Evolutionary conservation across 2,797 vertebrate genomes (phyloP).

Genomic region (Helicolenus hilgendorfi): DNA sequence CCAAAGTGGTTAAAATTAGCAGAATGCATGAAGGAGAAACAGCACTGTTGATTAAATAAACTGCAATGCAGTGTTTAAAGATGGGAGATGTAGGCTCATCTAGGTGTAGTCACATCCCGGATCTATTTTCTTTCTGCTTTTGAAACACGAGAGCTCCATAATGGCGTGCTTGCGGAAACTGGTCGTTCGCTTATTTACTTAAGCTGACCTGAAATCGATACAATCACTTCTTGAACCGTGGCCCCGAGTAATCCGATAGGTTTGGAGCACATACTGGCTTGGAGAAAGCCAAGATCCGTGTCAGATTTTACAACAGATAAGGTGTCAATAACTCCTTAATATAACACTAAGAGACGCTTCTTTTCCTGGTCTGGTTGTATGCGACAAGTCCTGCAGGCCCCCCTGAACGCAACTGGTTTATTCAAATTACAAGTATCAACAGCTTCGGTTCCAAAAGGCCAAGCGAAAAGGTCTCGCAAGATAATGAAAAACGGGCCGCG

Average conservation of each 20-base stretch:
- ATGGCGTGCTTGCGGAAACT: constrained; percentile 42
- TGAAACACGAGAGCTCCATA: constrained; percentile 53
- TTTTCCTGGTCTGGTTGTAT: background rate
- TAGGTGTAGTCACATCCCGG: background rate
- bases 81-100: background rate
- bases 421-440: constrained; percentile 9
- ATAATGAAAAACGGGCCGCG: constrained; percentile 9
- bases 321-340: constrained; percentile 9
- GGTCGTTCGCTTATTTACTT: constrained; percentile 61
- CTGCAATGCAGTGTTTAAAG: constrained; percentile 62
- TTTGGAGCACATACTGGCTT: background rate
- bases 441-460: background rate
- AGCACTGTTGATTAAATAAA: constrained; percentile 53
- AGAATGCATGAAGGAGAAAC: constrained; percentile 45
- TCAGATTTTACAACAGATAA: background rate
- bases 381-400: background rate
- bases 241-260: constrained; percentile 47
- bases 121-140: constrained; percentile 9
- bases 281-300: constrained; percentile 19
- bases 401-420: constrained; percentile 6
- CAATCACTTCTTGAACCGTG: constrained; percentile 22
- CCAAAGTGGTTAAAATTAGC: constrained; percentile 71
- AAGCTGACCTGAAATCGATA: constrained; percentile 61
- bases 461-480: constrained; percentile 33
- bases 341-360: background rate